Base-by-base conservation (phyloP, 2,888 invertebrate species). In the Acanthosepion esculentum region DNA sequence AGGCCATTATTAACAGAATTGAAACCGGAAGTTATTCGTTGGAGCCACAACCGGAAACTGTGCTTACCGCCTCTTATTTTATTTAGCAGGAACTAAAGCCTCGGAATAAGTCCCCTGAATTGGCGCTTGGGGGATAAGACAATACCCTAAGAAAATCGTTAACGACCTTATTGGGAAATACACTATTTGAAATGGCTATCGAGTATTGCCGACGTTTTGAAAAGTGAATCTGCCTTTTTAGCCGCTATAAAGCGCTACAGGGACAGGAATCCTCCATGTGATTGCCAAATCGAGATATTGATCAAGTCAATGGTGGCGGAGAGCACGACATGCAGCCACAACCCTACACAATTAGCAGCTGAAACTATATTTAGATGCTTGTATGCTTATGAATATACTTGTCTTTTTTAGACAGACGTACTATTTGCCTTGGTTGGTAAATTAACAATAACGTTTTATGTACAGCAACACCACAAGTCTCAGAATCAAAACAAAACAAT, bases 261-360 rank as follows among this genome's bases (percentile, higher is more conserved):
- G 78, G 78, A 78, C 78, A 78, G 78, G 78, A 78, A 78, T 78
- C 78, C 78, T 78, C 78, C 78, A 78, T 78, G 78, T 78, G 78
- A 78, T 78, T 78, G 78, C 78, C 78, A 78, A 78, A 33, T 78
- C 15, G 78, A 78, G 78, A 78, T 78, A 78, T 78, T 78, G 78
- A 78, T 78, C n/a, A 78, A 78, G 29, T 78, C 29, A 78, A 78
- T 78, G 78, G 78, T 78, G n/a, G 78, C 10, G 78, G 78, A 78
- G n/a, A 78, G n/a, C 78, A n/a, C 78, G 78, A 78, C n/a, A 78
- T 78, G 78, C 78, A 78, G 26, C 78, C 78, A n/a, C 78, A 78
- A 78, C 78, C n/a, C 12, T 78, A 78, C 78, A n/a, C n/a, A 33
- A n/a, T 78, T 78, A n/a, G 78, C 78, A 78, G 78, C 78, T 78